Base-by-base conservation (phyloP, 2,113 vertebrate genomes). In the Gallinago media region DNA sequence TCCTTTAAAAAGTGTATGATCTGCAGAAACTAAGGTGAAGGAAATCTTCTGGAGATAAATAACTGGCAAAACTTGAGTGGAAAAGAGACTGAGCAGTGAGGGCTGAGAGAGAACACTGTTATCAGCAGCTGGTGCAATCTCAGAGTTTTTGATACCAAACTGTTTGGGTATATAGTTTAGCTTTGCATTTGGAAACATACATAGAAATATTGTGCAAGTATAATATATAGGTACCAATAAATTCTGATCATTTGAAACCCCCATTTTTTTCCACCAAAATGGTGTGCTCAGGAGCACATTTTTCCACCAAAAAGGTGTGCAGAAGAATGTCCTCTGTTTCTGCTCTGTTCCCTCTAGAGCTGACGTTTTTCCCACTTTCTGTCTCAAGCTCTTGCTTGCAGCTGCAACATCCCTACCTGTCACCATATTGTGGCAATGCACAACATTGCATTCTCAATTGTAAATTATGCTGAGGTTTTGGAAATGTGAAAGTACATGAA, bases 401-500 rank as follows among this genome's bases (percentile, higher is more conserved):
- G 47, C 71, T 77, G 47, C 59, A 42, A 2, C 4, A 4, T 92
- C 81, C 34, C 54, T 81, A n/a, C 40, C 54, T 73, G 42, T 92
- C 88, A 74, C 65, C 6, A 3, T 68, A 8, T 75, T 78, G 71
- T 13, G 21, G 68, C 78, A 76, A 54, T 61, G 40, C 58, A 85
- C 0, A 0, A 44, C 62, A 44, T 21, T 82, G 56, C 58, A 49
- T 90, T 96, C 61, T 88, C 56, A 81, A 5, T 56, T 94, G 65
- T 88, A 88, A 80, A 88, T 86, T 83, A 77, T 63, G 76, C 72
- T 94, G 85, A 86, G 72, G 66, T 78, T 94, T 93, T 86, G 56
- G 44, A 88, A 84, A 62, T 54, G 80, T 77, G 83, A 61, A 81
- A 68, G 61, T 72, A 18, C 77, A 54, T 67, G 87, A 66, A 94